Percentiles rank a stretch among this genome's conserved stretches.
phyloP scores from a whole-genome alignment of 2,797 vertebrate genomes.

The Lepilemur septentrionalis region DNA sequence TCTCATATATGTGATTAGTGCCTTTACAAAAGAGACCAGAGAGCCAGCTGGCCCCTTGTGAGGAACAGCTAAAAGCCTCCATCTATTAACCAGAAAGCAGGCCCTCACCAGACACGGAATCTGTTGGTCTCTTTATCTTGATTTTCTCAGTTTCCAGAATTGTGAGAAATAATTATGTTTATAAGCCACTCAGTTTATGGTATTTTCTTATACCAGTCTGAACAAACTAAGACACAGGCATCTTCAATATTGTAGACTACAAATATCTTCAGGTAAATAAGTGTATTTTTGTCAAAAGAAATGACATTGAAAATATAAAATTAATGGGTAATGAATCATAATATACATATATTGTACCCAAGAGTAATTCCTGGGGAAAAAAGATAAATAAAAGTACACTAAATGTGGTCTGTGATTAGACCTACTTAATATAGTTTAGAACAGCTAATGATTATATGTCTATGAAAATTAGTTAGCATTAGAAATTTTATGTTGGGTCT shows the following conservation, averaged over 20 bases:
- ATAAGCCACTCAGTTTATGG: neutral
- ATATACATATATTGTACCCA: neutral
- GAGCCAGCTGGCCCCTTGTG: neutral
- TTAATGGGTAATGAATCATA: neutral
- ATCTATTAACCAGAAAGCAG: neutral
- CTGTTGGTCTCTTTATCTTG: neutral
- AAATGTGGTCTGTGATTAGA: neutral
- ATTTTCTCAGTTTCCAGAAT: neutral
- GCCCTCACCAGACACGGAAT: neutral
- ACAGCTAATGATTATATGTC: neutral
- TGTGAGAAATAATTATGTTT: neutral
- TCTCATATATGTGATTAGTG: neutral
- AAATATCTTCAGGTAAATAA: neutral
- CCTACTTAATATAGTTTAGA: neutral
- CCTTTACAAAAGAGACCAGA: neutral
- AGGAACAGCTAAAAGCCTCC: neutral
- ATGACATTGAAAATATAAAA: neutral
- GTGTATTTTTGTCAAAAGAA: neutral
- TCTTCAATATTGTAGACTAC: neutral
- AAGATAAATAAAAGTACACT: neutral
- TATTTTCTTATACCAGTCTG: neutral
- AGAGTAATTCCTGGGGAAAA: neutral
- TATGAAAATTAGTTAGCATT: neutral
- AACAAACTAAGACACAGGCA: neutral
- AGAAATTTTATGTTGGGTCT: neutral